Percentiles rank a stretch among this genome's conserved stretches.
Conservation (phyloP, 1,140 invertebrate genomes). For the Orius insidiosus region DNA sequence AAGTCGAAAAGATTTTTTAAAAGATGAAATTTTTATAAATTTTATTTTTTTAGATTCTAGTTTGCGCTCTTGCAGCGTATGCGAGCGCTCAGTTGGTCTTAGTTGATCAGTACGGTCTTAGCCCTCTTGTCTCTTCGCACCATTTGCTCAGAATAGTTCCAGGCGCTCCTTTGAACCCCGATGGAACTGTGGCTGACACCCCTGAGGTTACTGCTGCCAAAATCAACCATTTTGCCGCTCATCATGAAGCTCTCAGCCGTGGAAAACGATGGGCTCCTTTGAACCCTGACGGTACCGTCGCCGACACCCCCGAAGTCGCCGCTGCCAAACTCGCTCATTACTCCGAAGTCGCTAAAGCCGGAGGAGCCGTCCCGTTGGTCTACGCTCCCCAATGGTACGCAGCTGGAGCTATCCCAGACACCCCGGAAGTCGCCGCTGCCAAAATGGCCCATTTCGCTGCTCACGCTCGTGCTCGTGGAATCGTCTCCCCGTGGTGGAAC, state of each 20-base stretch:
- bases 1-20: no score
- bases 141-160: no score
- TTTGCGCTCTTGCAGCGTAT: no score
- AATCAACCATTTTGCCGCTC: constrained; percentile 20
- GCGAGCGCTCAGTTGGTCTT: no score
- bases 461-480: constrained; percentile 23
- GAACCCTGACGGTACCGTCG: constrained; percentile 27
- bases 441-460: constrained; percentile 28
- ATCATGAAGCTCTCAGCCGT: constrained; percentile 10
- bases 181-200: constrained; percentile 31
- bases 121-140: no score
- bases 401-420: constrained; percentile 30
- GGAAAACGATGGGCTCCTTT: constrained; percentile 26
- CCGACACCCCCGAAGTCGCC: constrained; percentile 23
- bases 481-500: constrained; percentile 15
- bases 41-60: no score
- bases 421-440: constrained; percentile 31
- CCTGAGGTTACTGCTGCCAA: constrained; percentile 32
- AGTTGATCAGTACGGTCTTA: no score
- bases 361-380: not conserved
- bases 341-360: constrained; percentile 17
- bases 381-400: constrained; percentile 15
- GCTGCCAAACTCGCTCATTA: constrained; percentile 21
- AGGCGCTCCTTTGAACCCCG: constrained; percentile 22
- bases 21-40: no score